These are phyloP conservation scores for Dermochelys coriacea DNA, from an alignment of 2,797 vertebrate genomes.

Conservation along the genomic window DNA sequence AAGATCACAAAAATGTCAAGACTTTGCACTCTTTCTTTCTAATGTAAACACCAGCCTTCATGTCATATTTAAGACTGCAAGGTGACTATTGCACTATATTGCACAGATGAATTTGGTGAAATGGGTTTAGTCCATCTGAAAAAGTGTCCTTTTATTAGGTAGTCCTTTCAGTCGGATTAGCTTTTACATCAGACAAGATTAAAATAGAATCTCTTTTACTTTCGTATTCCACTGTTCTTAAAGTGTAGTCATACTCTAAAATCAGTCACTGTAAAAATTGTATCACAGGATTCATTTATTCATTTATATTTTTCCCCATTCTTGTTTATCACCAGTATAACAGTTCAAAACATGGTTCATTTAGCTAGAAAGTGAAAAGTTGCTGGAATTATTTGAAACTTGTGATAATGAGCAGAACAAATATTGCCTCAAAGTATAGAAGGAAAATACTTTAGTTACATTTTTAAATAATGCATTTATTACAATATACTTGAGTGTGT, in stretches of 20 bases:
- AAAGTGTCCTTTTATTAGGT: not conserved
- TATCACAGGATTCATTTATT: not conserved
- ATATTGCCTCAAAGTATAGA: not conserved
- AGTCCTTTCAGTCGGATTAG: not conserved
- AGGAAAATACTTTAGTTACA: not conserved
- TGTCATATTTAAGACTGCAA: not conserved
- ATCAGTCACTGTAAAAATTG: not conserved
- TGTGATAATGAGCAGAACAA: not conserved
- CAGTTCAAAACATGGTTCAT: not conserved
- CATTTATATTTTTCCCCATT: not conserved
- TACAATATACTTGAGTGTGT: not conserved
- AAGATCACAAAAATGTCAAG: slow-evolving; percentile 37
- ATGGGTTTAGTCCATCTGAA: not conserved
- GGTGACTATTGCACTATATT: not conserved
- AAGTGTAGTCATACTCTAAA: not conserved
- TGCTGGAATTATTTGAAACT: not conserved
- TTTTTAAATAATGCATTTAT: not conserved
- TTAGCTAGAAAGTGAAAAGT: not conserved
- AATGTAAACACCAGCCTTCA: slow-evolving; percentile 6
- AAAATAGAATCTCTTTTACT: not conserved
- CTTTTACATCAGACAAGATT: not conserved
- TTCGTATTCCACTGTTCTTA: not conserved
- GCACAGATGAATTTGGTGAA: not conserved
- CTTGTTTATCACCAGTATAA: not conserved
- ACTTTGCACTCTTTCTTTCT: not conserved